Conservation (phyloP, 2,888 invertebrate species). For the Mycalesis mineus region DNA sequence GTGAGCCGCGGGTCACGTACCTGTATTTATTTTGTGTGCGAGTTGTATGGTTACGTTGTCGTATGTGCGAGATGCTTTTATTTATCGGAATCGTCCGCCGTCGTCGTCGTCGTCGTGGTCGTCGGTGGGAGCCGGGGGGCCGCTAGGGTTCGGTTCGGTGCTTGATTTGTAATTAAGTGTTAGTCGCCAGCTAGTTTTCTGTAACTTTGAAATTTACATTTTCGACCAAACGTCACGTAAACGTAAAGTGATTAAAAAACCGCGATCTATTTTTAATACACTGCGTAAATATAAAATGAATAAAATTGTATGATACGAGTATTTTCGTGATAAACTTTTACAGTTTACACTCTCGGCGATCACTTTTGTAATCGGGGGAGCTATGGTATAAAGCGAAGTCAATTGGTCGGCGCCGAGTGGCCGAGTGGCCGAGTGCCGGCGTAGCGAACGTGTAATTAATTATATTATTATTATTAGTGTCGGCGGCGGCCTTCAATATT, state of each 20-base stretch:
- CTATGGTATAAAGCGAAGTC: slow-evolving; percentile 50
- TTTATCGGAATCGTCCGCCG: slow-evolving; percentile 28
- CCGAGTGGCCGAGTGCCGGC: too few species aligned
- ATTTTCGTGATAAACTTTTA: slow-evolving; percentile 65
- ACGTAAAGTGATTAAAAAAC: slow-evolving; percentile 30
- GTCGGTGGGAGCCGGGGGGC: slow-evolving; percentile 7
- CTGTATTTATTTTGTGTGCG: slow-evolving; percentile 56
- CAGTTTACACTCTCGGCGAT: too few species aligned
- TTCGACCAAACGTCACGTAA: slow-evolving; percentile 47
- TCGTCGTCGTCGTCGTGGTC: slow-evolving; percentile 9
- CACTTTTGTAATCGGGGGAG: slow-evolving; percentile 66
- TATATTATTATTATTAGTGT: slow-evolving; percentile 14
- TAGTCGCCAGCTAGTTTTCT: slow-evolving; percentile 46
- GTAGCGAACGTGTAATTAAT: slow-evolving; percentile 29
- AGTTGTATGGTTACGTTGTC: slow-evolving; percentile 41
- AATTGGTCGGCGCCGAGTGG: slow-evolving; percentile 52
- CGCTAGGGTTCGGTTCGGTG: slow-evolving; percentile 7
- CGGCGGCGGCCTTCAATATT: slow-evolving; percentile 34
- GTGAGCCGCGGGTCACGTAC: slow-evolving; percentile 33
- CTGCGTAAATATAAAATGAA: slow-evolving; percentile 32
- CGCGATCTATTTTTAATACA: slow-evolving; percentile 63
- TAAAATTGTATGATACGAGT: slow-evolving; percentile 51
- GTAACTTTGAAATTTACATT: slow-evolving; percentile 26
- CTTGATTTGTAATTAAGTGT: slow-evolving; percentile 36
- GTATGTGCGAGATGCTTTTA: slow-evolving; percentile 35